phyloP scores from a whole-genome alignment of 2,888 invertebrate species.

The Limenitis camilla region DNA sequence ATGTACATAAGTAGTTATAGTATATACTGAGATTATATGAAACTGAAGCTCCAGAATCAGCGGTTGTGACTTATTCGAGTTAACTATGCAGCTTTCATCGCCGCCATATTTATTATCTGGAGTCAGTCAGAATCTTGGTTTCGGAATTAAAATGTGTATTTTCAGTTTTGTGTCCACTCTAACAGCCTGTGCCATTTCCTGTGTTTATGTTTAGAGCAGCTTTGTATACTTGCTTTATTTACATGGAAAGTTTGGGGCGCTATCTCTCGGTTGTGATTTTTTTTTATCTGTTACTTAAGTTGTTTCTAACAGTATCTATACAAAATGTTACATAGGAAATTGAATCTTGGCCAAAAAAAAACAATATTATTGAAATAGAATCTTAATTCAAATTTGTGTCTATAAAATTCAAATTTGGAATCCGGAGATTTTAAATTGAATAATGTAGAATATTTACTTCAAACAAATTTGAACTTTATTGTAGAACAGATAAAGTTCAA shows the following conservation, averaged over 20 bases:
- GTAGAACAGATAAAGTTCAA: too few species aligned
- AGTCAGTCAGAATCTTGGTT: slow-evolving; percentile 11
- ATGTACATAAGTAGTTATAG: slow-evolving; percentile 53
- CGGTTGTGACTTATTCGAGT: slow-evolving; percentile 21
- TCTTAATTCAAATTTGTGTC: too few species aligned
- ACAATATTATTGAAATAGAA: too few species aligned
- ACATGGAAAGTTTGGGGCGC: slow-evolving; percentile 10
- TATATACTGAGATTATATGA: slow-evolving; percentile 52
- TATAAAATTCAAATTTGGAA: too few species aligned
- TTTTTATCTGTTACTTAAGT: slow-evolving; percentile 15
- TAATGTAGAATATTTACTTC: too few species aligned
- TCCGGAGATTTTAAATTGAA: too few species aligned
- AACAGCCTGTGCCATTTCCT: slow-evolving; percentile 17
- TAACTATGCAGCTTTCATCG: slow-evolving; percentile 14
- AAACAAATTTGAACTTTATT: too few species aligned
- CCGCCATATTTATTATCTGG: slow-evolving; percentile 12
- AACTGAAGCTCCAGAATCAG: slow-evolving; percentile 17
- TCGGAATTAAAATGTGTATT: not conserved
- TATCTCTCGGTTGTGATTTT: slow-evolving; percentile 18
- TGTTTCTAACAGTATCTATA: slow-evolving; percentile 1
- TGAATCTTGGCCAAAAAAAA: too few species aligned
- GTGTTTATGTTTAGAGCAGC: slow-evolving; percentile 10
- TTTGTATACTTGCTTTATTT: slow-evolving; percentile 14
- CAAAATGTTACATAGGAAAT: too few species aligned
- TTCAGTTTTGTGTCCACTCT: slow-evolving; percentile 1